These are phyloP conservation scores for Sebastes ruberrimus DNA, from an alignment of 2,797 vertebrate genomes.

Conservation along the genomic window DNA sequence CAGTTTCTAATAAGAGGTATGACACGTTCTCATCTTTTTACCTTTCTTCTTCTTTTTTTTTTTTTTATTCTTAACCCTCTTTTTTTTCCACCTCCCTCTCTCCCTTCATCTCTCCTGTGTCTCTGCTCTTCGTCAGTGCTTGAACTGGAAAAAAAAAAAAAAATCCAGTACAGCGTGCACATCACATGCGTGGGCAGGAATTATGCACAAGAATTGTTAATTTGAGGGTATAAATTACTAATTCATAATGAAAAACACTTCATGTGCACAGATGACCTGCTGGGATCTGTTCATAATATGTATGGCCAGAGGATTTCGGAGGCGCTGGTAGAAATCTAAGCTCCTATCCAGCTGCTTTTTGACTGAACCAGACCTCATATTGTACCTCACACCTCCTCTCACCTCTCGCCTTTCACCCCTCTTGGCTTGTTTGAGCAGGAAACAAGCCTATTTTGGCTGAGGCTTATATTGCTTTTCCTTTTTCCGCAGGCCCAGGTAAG, in stretches of 20 bases:
- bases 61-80: not conserved
- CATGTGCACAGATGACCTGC: slow-evolving; percentile 3
- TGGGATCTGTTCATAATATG: not conserved
- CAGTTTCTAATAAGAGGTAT: slow-evolving; percentile 52
- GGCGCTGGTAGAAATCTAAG: slow-evolving; percentile 4
- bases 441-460: not conserved
- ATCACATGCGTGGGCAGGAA: not conserved
- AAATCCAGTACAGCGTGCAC: not conserved
- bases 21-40: slow-evolving; percentile 35
- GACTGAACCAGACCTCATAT: not conserved
- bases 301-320: slow-evolving; percentile 3
- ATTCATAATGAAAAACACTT: not conserved
- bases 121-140: not conserved
- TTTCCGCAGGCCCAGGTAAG: not conserved
- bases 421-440: not conserved
- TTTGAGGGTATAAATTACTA: not conserved
- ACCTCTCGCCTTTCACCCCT: slow-evolving; percentile 21
- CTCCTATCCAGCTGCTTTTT: not conserved
- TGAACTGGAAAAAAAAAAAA: not conserved
- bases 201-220: not conserved
- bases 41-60: not conserved
- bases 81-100: not conserved
- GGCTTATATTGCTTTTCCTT: slow-evolving; percentile 1
- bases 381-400: not conserved
- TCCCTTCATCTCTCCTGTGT: not conserved